phyloP scores from a whole-genome alignment of 2,888 invertebrate species.

The Cataglyphis cursor region DNA sequence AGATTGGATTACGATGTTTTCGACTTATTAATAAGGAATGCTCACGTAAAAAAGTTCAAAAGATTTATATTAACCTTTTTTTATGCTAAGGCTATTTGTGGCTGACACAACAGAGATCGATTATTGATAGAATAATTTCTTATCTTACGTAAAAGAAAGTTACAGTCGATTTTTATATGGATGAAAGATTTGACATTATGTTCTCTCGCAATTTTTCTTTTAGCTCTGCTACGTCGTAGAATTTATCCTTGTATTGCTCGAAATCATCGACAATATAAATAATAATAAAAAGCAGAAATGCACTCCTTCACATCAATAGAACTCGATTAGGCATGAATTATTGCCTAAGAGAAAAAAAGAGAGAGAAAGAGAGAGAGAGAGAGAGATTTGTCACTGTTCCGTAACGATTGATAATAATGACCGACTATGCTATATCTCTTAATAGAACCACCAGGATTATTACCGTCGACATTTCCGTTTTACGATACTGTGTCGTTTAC shows the following conservation, averaged over 20 bases:
- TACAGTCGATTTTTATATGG: not conserved
- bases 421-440: not conserved
- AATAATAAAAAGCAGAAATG: not conserved
- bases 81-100: not conserved
- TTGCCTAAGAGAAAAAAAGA: not conserved
- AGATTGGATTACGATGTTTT: constrained; percentile 22
- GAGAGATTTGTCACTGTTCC: not conserved
- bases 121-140: not conserved
- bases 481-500: constrained; percentile 48
- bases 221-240: not conserved
- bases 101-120: not conserved
- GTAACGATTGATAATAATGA: constrained; percentile 21
- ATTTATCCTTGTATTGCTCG: not conserved
- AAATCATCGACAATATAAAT: constrained; percentile 2
- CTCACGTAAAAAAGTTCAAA: not conserved
- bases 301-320: not conserved
- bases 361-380: not conserved
- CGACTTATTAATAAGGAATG: not conserved
- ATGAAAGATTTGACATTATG: not conserved
- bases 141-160: not conserved
- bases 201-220: not conserved
- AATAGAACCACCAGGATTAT: constrained; percentile 36
- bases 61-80: not conserved
- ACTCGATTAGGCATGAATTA: not conserved
- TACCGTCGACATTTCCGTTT: constrained; percentile 50